Percentiles rank a stretch among this genome's conserved stretches.
phyloP scores from a whole-genome alignment of 2,113 vertebrate species.

The Emydocephalus ijimae region DNA sequence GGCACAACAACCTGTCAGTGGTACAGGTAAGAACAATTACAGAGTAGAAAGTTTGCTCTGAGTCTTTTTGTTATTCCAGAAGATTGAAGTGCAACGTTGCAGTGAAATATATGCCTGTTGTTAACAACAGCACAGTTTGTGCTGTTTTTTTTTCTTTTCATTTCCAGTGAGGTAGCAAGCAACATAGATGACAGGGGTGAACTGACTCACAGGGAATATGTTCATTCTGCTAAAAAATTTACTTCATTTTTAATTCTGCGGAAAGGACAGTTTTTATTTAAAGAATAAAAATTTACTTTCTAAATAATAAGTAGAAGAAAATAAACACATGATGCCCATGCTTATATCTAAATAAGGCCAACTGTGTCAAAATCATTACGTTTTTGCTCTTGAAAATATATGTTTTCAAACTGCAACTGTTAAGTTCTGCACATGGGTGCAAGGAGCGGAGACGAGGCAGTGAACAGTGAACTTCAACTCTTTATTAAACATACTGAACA shows the following conservation, averaged over 20 bases:
- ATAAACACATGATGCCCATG: not conserved
- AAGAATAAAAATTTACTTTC: not conserved
- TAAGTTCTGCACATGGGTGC: too few species aligned
- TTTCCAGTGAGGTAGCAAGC: not conserved
- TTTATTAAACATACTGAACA: too few species aligned
- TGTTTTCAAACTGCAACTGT: not conserved
- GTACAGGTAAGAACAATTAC: not conserved
- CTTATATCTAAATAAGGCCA: not conserved
- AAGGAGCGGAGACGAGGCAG: too few species aligned
- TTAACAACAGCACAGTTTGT: not conserved
- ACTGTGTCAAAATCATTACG: not conserved
- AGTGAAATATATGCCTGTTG: not conserved
- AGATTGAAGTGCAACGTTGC: not conserved
- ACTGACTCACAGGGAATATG: not conserved
- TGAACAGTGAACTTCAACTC: too few species aligned
- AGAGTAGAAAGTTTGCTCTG: not conserved
- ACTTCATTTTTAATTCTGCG: not conserved
- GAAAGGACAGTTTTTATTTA: not conserved
- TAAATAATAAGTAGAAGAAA: not conserved
- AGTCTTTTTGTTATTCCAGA: not conserved
- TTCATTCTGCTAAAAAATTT: not conserved
- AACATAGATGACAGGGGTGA: not conserved
- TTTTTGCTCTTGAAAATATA: not conserved
- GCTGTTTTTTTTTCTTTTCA: not conserved
- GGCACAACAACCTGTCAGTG: not conserved